Evolutionary conservation across 2,113 vertebrate genomes (phyloP).

Genomic region (Periophthalmodon schlosseri): DNA sequence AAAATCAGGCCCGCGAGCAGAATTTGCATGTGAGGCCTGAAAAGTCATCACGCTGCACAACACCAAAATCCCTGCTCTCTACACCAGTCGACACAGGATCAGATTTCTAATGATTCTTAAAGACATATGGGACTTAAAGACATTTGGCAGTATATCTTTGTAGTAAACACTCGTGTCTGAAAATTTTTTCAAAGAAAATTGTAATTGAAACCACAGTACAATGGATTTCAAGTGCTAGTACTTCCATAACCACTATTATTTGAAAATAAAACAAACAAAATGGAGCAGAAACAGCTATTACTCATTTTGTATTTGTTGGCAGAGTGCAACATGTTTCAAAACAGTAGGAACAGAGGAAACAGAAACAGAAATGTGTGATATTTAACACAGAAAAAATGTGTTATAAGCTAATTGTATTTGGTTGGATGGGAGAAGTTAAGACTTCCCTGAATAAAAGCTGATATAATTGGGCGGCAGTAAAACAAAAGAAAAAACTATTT

Average conservation of each 20-base stretch:
- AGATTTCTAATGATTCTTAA: conserved; percentile 15
- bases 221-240: neutral
- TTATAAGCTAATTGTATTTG: too few species aligned
- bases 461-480: neutral
- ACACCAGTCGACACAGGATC: conserved; percentile 19
- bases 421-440: neutral
- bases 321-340: neutral
- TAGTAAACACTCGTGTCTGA: neutral
- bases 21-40: conserved; percentile 66
- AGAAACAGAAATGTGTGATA: neutral
- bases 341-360: neutral
- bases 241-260: neutral
- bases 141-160: neutral
- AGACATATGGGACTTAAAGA: neutral
- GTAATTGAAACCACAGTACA: neutral
- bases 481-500: neutral
- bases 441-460: neutral
- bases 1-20: conserved; percentile 67
- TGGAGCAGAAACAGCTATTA: neutral
- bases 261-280: neutral
- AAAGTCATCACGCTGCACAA: conserved; percentile 71
- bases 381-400: neutral
- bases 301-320: neutral
- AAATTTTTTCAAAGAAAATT: neutral
- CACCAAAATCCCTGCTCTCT: conserved; percentile 19